These are phyloP conservation scores for Trachops cirrhosus DNA, from an alignment of 2,797 vertebrate genomes.

Conservation along the genomic window DNA sequence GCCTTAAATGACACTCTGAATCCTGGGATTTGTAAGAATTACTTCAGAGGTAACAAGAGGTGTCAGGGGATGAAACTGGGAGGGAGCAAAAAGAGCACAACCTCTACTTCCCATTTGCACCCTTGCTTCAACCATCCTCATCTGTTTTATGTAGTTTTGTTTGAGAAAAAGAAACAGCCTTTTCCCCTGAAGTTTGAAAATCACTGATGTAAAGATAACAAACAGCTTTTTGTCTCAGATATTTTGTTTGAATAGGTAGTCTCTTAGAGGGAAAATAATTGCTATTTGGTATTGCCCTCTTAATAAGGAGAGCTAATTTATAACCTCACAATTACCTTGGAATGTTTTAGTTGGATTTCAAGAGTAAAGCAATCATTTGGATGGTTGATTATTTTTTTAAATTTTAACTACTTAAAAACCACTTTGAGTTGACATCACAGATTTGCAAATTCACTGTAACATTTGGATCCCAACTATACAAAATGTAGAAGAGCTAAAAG, in stretches of 20 bases:
- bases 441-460: not conserved
- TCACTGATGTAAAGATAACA: not conserved
- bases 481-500: not conserved
- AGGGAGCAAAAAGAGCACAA: not conserved
- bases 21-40: not conserved
- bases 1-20: not conserved
- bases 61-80: not conserved
- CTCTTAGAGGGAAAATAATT: slow-evolving; percentile 25
- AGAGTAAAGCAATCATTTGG: not conserved
- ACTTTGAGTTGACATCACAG: not conserved
- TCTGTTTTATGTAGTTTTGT: not conserved
- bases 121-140: not conserved
- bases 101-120: not conserved
- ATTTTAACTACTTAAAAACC: not conserved
- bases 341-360: not conserved
- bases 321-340: not conserved
- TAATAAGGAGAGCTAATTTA: not conserved
- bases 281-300: not conserved
- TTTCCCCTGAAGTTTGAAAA: not conserved
- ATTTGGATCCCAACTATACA: not conserved
- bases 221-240: not conserved
- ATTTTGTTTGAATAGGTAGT: not conserved
- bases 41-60: not conserved
- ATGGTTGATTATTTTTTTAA: not conserved
- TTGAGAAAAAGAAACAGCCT: not conserved